Conservation (phyloP, 1,140 invertebrate species). For the Anastatus disparis region DNA sequence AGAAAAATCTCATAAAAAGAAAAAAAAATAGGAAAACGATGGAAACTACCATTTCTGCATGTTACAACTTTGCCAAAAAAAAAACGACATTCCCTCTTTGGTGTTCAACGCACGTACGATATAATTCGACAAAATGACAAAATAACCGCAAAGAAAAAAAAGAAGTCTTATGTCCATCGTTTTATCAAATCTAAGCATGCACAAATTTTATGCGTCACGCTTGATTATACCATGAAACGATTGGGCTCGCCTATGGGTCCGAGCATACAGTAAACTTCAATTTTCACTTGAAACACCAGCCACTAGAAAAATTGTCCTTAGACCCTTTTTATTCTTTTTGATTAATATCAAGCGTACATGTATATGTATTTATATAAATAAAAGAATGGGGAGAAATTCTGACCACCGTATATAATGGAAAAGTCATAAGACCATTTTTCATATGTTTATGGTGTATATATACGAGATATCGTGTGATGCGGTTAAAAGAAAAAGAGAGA, state of each 20-base stretch:
- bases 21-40: neutral
- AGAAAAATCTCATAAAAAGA: neutral
- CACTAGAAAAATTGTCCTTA: conserved; percentile 10
- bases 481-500: no score
- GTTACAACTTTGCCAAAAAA: neutral
- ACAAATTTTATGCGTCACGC: conserved; percentile 14
- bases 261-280: conserved; percentile 11
- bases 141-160: no score
- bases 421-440: neutral
- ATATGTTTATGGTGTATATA: neutral
- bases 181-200: conserved; percentile 21
- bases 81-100: neutral
- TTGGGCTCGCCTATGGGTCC: no score
- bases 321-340: neutral
- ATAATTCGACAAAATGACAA: no score
- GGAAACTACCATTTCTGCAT: neutral
- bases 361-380: no score
- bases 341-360: conserved; percentile 33
- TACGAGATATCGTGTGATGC: neutral
- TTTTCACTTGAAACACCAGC: conserved; percentile 43
- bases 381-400: no score
- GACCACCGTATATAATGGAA: neutral
- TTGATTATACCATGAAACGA: conserved; percentile 39
- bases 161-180: neutral
- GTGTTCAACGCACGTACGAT: conserved; percentile 10